These are phyloP conservation scores for Zaprionus inermis DNA, from an alignment of 1,140 invertebrate genomes.

Conservation along the genomic window DNA sequence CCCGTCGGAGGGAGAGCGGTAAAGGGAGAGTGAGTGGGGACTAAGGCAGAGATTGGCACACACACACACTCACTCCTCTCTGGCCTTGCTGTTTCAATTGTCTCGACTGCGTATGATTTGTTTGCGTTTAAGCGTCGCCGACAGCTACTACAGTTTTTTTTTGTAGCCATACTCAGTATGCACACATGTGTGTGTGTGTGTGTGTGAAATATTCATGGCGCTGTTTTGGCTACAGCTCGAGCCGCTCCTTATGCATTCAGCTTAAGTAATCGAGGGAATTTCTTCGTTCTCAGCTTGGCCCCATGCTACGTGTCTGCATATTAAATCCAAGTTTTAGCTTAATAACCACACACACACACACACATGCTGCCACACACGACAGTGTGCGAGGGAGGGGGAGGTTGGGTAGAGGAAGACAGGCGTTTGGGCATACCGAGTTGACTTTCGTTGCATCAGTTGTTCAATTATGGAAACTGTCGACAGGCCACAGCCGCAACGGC, in stretches of 20 bases:
- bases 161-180: constrained; percentile 50
- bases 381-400: background rate
- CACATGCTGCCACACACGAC: background rate
- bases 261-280: constrained; percentile 45
- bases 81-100: constrained; percentile 64
- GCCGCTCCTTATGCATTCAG: constrained; percentile 25
- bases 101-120: constrained; percentile 73
- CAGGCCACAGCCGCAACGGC: constrained; percentile 15
- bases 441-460: constrained; percentile 15
- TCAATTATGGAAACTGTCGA: constrained; percentile 38
- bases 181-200: constrained; percentile 25
- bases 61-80: constrained; percentile 13
- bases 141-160: constrained; percentile 33
- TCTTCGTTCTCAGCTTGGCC: constrained; percentile 32
- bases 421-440: constrained; percentile 5
- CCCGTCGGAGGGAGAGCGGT: background rate
- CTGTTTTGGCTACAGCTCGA: constrained; percentile 13
- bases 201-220: constrained; percentile 68
- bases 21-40: background rate
- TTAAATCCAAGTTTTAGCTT: constrained; percentile 31
- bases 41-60: constrained; percentile 9
- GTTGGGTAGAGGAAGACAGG: background rate
- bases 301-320: constrained; percentile 26
- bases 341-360: constrained; percentile 18
- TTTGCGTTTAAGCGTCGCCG: constrained; percentile 70